phyloP scores from a whole-genome alignment of 2,888 invertebrate genomes.

The Diarsia dahlii region DNA sequence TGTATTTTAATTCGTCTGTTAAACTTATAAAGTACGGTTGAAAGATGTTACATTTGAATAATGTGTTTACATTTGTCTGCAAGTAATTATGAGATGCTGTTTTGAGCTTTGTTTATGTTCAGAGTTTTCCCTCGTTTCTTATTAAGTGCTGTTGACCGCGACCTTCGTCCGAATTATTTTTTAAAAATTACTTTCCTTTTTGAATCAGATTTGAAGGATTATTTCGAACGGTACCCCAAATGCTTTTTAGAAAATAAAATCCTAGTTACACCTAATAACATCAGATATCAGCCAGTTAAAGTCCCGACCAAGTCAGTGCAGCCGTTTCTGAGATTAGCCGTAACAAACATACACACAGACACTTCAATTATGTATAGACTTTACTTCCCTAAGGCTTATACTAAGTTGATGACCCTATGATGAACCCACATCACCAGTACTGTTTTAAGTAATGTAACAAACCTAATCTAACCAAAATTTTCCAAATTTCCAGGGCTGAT shows the following conservation, averaged over 20 bases:
- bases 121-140: neutral
- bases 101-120: neutral
- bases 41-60: neutral
- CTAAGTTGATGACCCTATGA: neutral
- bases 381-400: neutral
- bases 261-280: too few species aligned
- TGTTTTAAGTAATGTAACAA: neutral
- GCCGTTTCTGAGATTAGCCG: too few species aligned
- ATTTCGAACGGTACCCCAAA: too few species aligned
- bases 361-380: too few species aligned
- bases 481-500: conserved; percentile 73
- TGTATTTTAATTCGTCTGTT: neutral
- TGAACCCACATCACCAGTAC: neutral
- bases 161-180: too few species aligned
- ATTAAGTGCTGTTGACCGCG: too few species aligned
- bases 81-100: neutral
- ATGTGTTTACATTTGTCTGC: neutral
- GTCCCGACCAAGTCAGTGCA: too few species aligned
- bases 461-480: neutral
- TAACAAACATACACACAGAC: too few species aligned
- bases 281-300: too few species aligned
- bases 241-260: too few species aligned
- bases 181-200: too few species aligned
- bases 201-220: too few species aligned
- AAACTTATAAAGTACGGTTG: neutral